Evolutionary conservation across 2,113 vertebrate genomes (phyloP).

Genomic region (Hoplias malabaricus): DNA sequence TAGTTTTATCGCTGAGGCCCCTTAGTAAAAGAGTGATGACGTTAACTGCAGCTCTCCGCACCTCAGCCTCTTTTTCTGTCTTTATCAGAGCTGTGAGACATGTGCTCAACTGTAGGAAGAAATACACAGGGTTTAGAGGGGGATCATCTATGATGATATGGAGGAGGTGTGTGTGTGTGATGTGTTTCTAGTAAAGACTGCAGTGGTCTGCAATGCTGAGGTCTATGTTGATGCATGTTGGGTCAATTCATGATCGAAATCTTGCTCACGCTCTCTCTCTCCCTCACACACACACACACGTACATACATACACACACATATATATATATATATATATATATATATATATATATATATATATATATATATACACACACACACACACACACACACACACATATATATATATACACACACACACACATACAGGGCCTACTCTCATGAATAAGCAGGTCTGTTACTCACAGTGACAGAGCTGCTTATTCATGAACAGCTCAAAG

Average conservation of each 20-base stretch:
- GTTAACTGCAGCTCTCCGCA: conserved; percentile 87
- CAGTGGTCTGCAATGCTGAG: conserved; percentile 31
- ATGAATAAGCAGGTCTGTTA: conserved; percentile 58
- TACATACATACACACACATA: not conserved
- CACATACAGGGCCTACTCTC: conserved; percentile 25
- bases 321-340: too few species aligned
- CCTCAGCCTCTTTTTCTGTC: conserved; percentile 81
- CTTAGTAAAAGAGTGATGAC: conserved; percentile 84
- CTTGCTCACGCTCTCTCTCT: not conserved
- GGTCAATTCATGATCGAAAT: conserved; percentile 43
- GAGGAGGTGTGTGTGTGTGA: too few species aligned
- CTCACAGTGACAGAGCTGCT: conserved; percentile 55
- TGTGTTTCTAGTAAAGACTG: not conserved
- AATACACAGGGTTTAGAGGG: conserved; percentile 20
- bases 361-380: conserved; percentile 17
- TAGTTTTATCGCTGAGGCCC: conserved; percentile 84
- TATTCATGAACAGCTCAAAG: conserved; percentile 53
- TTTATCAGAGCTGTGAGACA: conserved; percentile 80
- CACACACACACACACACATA: conserved; percentile 21
- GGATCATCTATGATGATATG: not conserved
- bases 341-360: too few species aligned
- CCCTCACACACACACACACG: not conserved
- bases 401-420: too few species aligned
- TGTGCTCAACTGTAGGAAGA: conserved; percentile 64
- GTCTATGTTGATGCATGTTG: conserved; percentile 23